Evolutionary conservation across 2,888 invertebrate genomes (phyloP).

Genomic region (Alloplasta piceator): DNA sequence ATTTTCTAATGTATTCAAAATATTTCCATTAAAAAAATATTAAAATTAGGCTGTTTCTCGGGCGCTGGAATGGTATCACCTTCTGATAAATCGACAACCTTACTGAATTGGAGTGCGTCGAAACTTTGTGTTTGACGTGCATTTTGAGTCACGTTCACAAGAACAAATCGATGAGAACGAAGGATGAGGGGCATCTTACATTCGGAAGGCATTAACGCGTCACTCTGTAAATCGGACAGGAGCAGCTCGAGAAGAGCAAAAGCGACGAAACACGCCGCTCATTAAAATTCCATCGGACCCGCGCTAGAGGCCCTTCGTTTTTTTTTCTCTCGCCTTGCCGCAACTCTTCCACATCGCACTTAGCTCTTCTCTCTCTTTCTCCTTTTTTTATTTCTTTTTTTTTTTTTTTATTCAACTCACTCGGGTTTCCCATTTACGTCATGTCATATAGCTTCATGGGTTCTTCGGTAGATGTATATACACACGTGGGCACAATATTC

Average conservation of each 20-base stretch:
- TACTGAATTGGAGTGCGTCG: conserved; percentile 31
- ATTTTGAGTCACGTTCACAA: conserved; percentile 22
- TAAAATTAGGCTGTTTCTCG: too few species aligned
- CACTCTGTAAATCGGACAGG: conserved; percentile 74
- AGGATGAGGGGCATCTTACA: conserved; percentile 68
- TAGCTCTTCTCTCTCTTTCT: conserved; percentile 18
- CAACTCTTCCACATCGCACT: conserved; percentile 28
- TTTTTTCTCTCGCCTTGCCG: conserved; percentile 26
- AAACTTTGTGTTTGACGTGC: conserved; percentile 26
- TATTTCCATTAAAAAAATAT: too few species aligned
- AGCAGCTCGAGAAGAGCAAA: conserved; percentile 43
- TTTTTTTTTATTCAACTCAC: conserved; percentile 42
- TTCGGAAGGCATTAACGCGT: conserved; percentile 78
- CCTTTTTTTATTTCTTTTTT: neutral
- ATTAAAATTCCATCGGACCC: conserved; percentile 79
- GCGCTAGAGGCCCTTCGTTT: conserved; percentile 45
- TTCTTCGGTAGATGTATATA: conserved; percentile 38
- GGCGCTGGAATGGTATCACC: too few species aligned
- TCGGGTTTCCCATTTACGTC: conserved; percentile 60
- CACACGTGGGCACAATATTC: conserved; percentile 14
- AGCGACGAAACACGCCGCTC: conserved; percentile 76
- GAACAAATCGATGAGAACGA: neutral
- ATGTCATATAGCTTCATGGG: conserved; percentile 59
- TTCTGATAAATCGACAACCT: neutral
- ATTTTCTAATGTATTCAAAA: too few species aligned